Conservation (phyloP, 53 echinoderm and acorn worm species). For the Crossaster papposus region DNA sequence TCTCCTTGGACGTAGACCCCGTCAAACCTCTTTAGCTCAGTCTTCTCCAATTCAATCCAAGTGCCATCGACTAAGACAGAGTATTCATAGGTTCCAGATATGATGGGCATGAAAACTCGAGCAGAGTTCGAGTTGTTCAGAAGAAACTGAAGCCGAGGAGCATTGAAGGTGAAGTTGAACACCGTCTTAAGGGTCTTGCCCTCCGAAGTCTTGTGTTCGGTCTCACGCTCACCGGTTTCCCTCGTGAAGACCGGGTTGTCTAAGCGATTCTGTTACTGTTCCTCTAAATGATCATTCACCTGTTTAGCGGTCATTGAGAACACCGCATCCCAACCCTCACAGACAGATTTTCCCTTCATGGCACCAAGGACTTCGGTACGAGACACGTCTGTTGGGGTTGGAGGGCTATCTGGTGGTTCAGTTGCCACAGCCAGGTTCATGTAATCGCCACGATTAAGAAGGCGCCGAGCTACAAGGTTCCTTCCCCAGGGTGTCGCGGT, state of each 20-base stretch:
- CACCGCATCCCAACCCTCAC: slow-evolving; percentile 50
- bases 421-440: neutral
- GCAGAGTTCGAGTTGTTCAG: slow-evolving; percentile 23
- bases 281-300: slow-evolving; percentile 23
- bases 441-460: neutral
- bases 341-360: slow-evolving; percentile 45
- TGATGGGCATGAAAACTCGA: slow-evolving; percentile 10
- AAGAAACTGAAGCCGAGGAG: slow-evolving; percentile 37
- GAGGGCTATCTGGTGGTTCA: neutral
- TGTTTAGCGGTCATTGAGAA: slow-evolving; percentile 44
- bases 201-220: neutral
- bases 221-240: neutral
- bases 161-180: slow-evolving; percentile 28
- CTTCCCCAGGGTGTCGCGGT: neutral
- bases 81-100: slow-evolving; percentile 18
- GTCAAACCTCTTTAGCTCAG: slow-evolving; percentile 10
- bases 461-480: neutral
- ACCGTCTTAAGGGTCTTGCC: neutral
- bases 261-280: slow-evolving; percentile 18
- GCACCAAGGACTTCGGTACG: neutral
- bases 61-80: neutral
- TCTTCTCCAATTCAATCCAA: neutral
- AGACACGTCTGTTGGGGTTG: neutral
- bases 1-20: slow-evolving; percentile 35
- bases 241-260: neutral